These are phyloP conservation scores for Palythoa caribaeorum DNA, from an alignment of 92 coral and sea anemone species.

Conservation along the genomic window DNA sequence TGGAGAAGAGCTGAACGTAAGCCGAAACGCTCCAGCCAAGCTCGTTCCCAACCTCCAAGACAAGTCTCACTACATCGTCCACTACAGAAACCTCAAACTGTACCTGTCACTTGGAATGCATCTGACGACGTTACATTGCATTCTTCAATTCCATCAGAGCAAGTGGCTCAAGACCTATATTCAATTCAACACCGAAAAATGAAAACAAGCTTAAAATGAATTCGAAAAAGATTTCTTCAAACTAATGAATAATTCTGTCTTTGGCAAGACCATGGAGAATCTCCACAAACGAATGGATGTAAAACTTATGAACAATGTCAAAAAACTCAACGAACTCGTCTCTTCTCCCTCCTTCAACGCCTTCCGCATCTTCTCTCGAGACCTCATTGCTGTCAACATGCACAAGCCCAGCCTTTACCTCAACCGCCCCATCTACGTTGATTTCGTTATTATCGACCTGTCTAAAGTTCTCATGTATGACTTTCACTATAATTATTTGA, in stretches of 20 bases:
- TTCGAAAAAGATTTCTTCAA: slow-evolving; percentile 46
- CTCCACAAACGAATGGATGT: slow-evolving; percentile 46
- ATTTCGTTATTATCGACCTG: neutral
- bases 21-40: neutral
- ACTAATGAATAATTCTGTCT: no score
- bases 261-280: no score
- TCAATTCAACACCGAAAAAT: slow-evolving; percentile 43
- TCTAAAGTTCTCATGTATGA: slow-evolving; percentile 10
- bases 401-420: neutral
- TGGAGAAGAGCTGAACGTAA: neutral
- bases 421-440: neutral
- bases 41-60: slow-evolving; percentile 40
- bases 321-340: slow-evolving; percentile 1
- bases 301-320: slow-evolving; percentile 39
- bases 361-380: neutral
- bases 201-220: slow-evolving; percentile 48
- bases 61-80: slow-evolving; percentile 37
- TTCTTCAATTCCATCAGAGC: slow-evolving; percentile 25
- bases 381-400: neutral
- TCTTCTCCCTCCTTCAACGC: slow-evolving; percentile 18
- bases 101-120: slow-evolving; percentile 42
- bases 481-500: neutral
- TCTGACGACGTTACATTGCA: slow-evolving; percentile 42
- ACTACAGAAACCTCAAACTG: slow-evolving; percentile 47
- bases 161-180: slow-evolving; percentile 43